Base-by-base conservation (phyloP, 2,113 vertebrate genomes). In the Leucosticte australis region DNA sequence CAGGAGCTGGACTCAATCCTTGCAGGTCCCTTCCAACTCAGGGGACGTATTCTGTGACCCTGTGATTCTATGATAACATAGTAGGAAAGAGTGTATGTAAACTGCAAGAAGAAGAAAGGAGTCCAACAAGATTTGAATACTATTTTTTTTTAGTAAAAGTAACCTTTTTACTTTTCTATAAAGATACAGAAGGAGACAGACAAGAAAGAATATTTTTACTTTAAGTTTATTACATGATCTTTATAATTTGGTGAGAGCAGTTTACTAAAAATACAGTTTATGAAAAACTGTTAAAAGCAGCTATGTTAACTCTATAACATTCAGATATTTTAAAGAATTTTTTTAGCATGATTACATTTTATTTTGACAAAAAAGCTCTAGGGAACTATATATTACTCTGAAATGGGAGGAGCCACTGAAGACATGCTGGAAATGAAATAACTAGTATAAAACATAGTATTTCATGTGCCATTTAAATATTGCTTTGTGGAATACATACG, bases 391-490 rank as follows among this genome's bases (percentile, higher is more conserved):
- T 50, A 41, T 52, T 33, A 30, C 3, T 67, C 26, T 67, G 15
- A 73, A 78, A 59, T 41, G 13, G 13, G 12, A 83, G 11, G 5
- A 53, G 4, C 5, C 64, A 95, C 65, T 50, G 47, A 90, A 96
- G 69, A 92, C 68, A 53, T 63, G 21, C 27, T 89, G 92, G n/a
- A 92, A 87, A 24, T 49, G 47, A 96, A 96, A 87, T 83, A 96
- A 87, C 52, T 57, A 69, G 50, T 42, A 91, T 88, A 94, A 97
- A 95, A 68, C 41, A 90, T 28, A 79, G 19, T 87, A 75, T 90
- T 22, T 77, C 35, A 11, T 56, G 16, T 73, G 55, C 28, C 22
- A 69, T 95, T 96, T 96, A 94, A 97, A 95, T 89, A 80, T 44
- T 95, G 19, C 49, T 52, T 87, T 86, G 24, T 63, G 64, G 80